Percentiles rank a stretch among this genome's conserved stretches.
Conservation (phyloP, 2,113 vertebrate genomes). For the Vimba vimba region DNA sequence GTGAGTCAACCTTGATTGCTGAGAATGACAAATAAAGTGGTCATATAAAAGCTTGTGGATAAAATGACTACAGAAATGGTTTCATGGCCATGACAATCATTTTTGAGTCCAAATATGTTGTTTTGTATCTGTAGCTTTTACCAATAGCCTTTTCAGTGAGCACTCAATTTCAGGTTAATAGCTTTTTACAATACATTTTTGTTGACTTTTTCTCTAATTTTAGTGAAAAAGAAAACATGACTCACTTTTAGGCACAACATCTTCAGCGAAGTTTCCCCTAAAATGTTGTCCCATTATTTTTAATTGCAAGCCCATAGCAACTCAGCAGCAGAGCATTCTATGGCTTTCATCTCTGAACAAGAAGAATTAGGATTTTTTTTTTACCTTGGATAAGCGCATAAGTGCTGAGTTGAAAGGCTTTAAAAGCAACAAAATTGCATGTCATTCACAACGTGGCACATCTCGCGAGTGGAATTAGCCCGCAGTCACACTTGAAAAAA, state of each 20-base stretch:
- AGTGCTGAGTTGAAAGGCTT: slow-evolving; percentile 23
- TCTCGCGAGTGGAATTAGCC: neutral
- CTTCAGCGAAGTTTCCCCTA: neutral
- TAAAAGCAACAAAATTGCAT: slow-evolving; percentile 3
- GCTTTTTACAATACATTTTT: neutral
- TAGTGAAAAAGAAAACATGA: neutral
- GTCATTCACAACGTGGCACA: neutral
- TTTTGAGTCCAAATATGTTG: neutral
- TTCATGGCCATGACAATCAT: neutral
- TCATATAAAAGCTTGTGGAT: neutral
- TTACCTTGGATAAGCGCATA: neutral
- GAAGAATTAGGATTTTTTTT: slow-evolving; percentile 12
- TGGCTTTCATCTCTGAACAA: slow-evolving; percentile 29
- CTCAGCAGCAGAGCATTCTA: neutral
- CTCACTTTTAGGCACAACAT: neutral
- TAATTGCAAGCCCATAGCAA: slow-evolving; percentile 31
- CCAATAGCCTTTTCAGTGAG: neutral
- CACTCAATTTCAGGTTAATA: neutral
- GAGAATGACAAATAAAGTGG: neutral
- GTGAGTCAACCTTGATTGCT: neutral
- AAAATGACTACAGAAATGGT: neutral
- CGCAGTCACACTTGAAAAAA: slow-evolving; percentile 9
- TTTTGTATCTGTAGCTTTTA: neutral
- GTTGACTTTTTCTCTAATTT: neutral
- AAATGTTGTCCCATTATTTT: slow-evolving; percentile 45